Percentiles rank a stretch among this genome's conserved stretches.
Conservation (phyloP, 1,140 invertebrate genomes). For the Stratiolaelaps scimitus region DNA sequence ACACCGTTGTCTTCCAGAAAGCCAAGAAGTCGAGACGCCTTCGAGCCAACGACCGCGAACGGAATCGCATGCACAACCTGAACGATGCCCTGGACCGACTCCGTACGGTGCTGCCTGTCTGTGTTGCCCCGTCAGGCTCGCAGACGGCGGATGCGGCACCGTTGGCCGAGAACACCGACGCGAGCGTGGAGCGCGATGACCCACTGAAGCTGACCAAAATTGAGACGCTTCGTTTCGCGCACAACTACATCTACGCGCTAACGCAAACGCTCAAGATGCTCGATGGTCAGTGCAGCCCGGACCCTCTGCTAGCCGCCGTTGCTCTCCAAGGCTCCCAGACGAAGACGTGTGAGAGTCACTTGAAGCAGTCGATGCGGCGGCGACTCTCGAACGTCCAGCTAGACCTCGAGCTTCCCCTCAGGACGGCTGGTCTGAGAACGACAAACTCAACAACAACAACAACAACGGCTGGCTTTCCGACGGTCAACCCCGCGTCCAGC, state of each 20-base stretch:
- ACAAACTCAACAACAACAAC: too few species aligned
- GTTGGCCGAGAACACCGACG: background rate
- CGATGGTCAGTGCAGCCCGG: conserved; percentile 4
- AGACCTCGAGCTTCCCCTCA: too few species aligned
- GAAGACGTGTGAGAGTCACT: background rate
- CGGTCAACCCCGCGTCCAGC: too few species aligned
- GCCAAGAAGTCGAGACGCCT: conserved; percentile 42
- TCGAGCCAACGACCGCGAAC: conserved; percentile 49
- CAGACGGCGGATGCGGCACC: background rate
- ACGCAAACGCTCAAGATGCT: conserved; percentile 41
- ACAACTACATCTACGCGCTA: conserved; percentile 46
- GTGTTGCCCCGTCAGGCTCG: background rate
- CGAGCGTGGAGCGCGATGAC: background rate
- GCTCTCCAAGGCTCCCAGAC: conserved; percentile 15
- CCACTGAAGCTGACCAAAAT: conserved; percentile 48
- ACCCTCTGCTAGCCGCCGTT: conserved; percentile 11
- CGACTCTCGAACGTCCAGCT: background rate
- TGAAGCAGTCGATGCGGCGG: conserved; percentile 5
- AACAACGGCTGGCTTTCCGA: too few species aligned
- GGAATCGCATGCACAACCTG: conserved; percentile 48
- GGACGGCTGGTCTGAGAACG: too few species aligned
- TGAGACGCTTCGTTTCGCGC: conserved; percentile 47
- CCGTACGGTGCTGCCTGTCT: conserved; percentile 37
- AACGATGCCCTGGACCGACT: conserved; percentile 47
- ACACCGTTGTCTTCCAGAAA: conserved; percentile 6